Percentiles rank a stretch among this genome's conserved stretches.
Evolutionary conservation across 2,888 invertebrate genomes (phyloP).

Genomic region (Drosophila kuntzei): DNA sequence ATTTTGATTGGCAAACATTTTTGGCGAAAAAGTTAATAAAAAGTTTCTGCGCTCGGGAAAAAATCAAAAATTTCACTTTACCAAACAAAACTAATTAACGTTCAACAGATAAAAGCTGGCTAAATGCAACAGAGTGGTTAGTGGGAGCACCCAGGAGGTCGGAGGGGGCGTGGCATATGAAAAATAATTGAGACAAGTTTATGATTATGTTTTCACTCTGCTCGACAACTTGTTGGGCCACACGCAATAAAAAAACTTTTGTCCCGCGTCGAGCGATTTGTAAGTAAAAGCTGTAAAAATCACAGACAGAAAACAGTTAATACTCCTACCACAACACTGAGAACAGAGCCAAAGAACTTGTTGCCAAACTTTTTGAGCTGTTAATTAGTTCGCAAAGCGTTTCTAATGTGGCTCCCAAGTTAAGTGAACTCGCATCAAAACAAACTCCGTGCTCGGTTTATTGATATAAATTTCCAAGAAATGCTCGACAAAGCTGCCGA

Average conservation of each 20-base stretch:
- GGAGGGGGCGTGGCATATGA: constrained; percentile 63
- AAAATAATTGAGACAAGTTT: constrained; percentile 81
- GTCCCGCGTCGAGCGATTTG: constrained; percentile 63
- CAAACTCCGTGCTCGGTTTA: constrained; percentile 44
- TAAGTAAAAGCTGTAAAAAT: constrained; percentile 77
- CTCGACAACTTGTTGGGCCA: constrained; percentile 63
- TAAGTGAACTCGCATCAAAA: constrained; percentile 64
- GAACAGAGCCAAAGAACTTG: constrained; percentile 25
- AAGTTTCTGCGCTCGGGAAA: constrained; percentile 60
- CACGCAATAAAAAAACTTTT: constrained; percentile 67
- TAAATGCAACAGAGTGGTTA: constrained; percentile 37
- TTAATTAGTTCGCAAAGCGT: constrained; percentile 72
- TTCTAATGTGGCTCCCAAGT: constrained; percentile 53
- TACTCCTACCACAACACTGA: constrained; percentile 26
- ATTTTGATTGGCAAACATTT: constrained; percentile 81
- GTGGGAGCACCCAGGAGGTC: neutral
- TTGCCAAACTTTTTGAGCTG: constrained; percentile 55
- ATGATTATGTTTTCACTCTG: constrained; percentile 67
- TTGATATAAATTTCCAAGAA: constrained; percentile 71
- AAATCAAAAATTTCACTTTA: constrained; percentile 82
- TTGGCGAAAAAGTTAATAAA: constrained; percentile 62
- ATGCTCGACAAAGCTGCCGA: constrained; percentile 32
- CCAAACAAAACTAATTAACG: constrained; percentile 84
- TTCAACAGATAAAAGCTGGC: constrained; percentile 80
- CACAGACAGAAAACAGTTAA: constrained; percentile 77